phyloP scores from a whole-genome alignment of 2,113 vertebrate genomes.

The Halichoerus grypus region DNA sequence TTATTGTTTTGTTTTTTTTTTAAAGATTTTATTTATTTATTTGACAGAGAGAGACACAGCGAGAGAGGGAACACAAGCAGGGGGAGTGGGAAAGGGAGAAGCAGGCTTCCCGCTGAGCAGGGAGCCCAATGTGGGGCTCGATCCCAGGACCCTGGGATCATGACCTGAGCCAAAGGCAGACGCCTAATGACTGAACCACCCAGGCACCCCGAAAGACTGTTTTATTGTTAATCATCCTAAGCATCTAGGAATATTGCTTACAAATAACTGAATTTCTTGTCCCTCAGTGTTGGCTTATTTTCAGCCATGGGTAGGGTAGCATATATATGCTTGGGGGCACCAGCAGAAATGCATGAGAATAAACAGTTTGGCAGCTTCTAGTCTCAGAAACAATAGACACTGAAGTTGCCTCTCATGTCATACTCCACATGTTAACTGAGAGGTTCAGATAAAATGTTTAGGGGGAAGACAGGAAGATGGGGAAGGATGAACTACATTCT shows the following conservation, averaged over 20 bases:
- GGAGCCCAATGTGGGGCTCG: too few relatives aligned
- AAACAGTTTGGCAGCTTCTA: not conserved
- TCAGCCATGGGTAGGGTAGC: fast-evolving
- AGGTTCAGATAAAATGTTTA: not conserved
- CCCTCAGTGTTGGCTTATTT: not conserved
- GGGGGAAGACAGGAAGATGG: too few relatives aligned
- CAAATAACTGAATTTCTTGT: not conserved
- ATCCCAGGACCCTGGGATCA: too few relatives aligned
- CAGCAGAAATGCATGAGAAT: not conserved
- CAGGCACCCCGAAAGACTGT: not conserved
- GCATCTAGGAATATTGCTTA: not conserved
- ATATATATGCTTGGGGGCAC: not conserved
- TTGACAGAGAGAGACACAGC: too few relatives aligned
- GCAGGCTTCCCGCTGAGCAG: too few relatives aligned
- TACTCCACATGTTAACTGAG: not conserved
- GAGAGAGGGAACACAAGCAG: too few relatives aligned
- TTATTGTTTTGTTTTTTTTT: not conserved
- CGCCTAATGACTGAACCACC: too few relatives aligned
- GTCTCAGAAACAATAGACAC: not conserved
- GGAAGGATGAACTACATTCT: not conserved
- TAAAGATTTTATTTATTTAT: too few relatives aligned
- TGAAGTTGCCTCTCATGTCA: not conserved
- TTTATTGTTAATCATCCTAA: not conserved
- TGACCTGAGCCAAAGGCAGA: too few relatives aligned
- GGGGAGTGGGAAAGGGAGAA: too few relatives aligned